Conservation (phyloP, 2,888 invertebrate genomes). For the Chrysolina oricalcia region DNA sequence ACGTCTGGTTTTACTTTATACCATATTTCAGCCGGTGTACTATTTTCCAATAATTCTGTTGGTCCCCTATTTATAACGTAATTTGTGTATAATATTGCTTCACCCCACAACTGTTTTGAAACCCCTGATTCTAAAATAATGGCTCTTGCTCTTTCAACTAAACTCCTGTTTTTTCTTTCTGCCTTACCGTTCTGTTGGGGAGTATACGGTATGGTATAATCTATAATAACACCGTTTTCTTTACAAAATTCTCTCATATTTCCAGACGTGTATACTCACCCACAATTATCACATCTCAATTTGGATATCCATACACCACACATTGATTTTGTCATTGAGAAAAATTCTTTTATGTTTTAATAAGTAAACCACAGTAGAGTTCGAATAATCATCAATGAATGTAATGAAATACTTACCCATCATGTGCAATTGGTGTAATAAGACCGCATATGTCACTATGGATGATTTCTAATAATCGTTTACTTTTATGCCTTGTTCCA, state of each 20-base stretch:
- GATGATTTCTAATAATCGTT: slow-evolving; percentile 5
- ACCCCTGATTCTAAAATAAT: not conserved
- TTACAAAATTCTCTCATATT: not conserved
- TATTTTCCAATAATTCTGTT: not conserved
- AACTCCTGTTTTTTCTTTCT: slow-evolving; percentile 1
- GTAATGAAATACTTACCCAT: slow-evolving; percentile 26
- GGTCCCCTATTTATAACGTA: slow-evolving; percentile 1
- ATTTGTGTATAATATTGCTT: not conserved
- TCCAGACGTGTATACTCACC: too few relatives aligned
- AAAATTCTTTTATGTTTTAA: not conserved
- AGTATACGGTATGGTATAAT: slow-evolving; percentile 9
- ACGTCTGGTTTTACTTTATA: not conserved
- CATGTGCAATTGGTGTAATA: slow-evolving; percentile 21
- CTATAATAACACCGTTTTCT: not conserved
- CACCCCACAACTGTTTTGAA: slow-evolving; percentile 1
- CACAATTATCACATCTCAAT: too few relatives aligned
- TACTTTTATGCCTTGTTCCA: not conserved
- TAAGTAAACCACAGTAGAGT: not conserved
- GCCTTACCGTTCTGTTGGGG: slow-evolving; percentile 13
- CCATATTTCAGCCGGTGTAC: slow-evolving; percentile 7
- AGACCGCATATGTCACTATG: slow-evolving; percentile 33
- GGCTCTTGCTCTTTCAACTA: slow-evolving; percentile 1
- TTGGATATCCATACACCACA: too few relatives aligned
- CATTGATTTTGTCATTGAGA: not conserved
- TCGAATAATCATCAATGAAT: slow-evolving; percentile 5